Conservation (phyloP, 1,140 invertebrate genomes). For the Caenorhabditis remanei region DNA sequence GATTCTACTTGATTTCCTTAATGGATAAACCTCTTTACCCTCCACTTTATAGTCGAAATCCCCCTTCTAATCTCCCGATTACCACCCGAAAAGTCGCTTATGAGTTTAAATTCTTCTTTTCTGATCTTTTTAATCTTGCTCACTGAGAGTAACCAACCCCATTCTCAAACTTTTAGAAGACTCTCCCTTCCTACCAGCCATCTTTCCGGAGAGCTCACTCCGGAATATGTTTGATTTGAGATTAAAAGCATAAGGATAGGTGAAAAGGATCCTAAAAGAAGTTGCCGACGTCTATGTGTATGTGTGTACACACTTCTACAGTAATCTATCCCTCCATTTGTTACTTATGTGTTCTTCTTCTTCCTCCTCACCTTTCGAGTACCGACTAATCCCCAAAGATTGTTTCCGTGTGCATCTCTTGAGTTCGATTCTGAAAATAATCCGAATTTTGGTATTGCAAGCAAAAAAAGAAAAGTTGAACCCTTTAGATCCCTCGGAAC, state of each 20-base stretch:
- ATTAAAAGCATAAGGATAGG: conserved; percentile 44
- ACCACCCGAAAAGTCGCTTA: no score
- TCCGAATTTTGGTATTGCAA: no score
- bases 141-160: no score
- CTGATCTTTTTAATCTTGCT: no score
- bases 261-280: conserved; percentile 24
- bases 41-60: no score
- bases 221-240: conserved; percentile 20
- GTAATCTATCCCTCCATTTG: conserved; percentile 44
- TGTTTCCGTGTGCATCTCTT: conserved; percentile 37
- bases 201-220: background rate
- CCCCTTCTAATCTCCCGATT: no score
- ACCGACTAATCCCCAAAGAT: background rate
- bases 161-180: background rate
- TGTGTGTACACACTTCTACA: conserved; percentile 43
- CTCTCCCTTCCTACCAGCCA: background rate
- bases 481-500: no score
- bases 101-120: no score
- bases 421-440: background rate
- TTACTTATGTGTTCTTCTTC: conserved; percentile 25
- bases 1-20: no score
- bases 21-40: no score
- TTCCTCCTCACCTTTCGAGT: conserved; percentile 16
- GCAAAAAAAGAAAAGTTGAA: no score
- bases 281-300: background rate